Conservation (phyloP, 2,888 invertebrate species). For the Polymixis lichenea region DNA sequence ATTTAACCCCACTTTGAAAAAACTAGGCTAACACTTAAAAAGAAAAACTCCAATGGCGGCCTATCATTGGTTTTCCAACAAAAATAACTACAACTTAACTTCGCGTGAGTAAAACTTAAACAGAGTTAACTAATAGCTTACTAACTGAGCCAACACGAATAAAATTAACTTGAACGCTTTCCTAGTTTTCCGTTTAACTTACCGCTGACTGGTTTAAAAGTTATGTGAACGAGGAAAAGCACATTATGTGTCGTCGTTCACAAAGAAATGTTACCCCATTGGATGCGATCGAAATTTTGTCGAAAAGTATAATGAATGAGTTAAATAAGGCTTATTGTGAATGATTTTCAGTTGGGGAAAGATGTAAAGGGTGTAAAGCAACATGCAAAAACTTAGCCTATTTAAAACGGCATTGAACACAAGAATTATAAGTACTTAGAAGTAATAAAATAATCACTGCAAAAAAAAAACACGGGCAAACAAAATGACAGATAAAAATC, state of each 20-base stretch:
- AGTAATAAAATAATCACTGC: too few relatives aligned
- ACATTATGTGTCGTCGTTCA: constrained; percentile 17
- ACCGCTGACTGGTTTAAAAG: constrained; percentile 31
- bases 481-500: too few relatives aligned
- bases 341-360: constrained; percentile 9
- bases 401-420: too few relatives aligned
- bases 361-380: background rate
- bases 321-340: constrained; percentile 25
- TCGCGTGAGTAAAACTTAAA: constrained; percentile 70
- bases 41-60: constrained; percentile 51
- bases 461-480: too few relatives aligned
- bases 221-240: constrained; percentile 38
- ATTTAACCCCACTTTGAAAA: constrained; percentile 45
- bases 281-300: constrained; percentile 32
- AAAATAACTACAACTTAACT: constrained; percentile 55
- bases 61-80: constrained; percentile 53
- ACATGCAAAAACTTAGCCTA: constrained; percentile 1
- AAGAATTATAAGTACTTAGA: too few relatives aligned
- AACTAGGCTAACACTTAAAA: constrained; percentile 55
- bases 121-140: constrained; percentile 72
- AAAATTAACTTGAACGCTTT: constrained; percentile 68
- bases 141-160: constrained; percentile 71
- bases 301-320: constrained; percentile 10
- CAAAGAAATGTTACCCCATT: constrained; percentile 17
- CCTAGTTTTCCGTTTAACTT: constrained; percentile 50